Evolutionary conservation across 2,113 vertebrate species (phyloP).

Genomic region (Chamaea fasciata): DNA sequence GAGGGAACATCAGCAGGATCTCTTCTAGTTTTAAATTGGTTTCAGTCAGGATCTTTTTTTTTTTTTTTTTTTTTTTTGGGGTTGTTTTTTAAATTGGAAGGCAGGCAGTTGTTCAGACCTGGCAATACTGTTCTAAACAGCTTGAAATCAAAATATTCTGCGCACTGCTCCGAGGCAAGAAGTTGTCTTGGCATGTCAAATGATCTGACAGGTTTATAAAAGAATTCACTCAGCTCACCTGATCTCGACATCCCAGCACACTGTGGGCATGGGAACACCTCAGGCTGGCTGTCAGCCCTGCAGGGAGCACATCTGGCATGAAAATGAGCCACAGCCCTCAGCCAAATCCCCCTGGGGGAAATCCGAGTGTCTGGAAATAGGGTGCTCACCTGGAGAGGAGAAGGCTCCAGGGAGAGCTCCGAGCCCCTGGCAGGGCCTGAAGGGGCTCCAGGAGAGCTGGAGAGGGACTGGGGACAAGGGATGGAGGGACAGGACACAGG

Average conservation of each 20-base stretch:
- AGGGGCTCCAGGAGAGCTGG: not conserved
- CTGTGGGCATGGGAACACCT: not conserved
- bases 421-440: not conserved
- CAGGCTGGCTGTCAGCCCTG: not conserved
- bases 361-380: rapidly evolving
- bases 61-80: not conserved
- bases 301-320: not conserved
- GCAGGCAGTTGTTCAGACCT: not conserved
- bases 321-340: not conserved
- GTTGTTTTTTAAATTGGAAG: too few relatives aligned
- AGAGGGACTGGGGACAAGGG: not conserved
- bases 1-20: not conserved
- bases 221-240: not conserved
- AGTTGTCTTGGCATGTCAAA: not conserved
- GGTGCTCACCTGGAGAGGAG: not conserved
- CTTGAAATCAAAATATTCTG: not conserved
- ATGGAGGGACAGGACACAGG: not conserved
- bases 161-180: not conserved
- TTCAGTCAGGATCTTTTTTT: not conserved
- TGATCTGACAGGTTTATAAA: not conserved
- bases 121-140: not conserved
- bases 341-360: not conserved
- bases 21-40: not conserved
- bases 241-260: not conserved
- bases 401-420: not conserved